These are phyloP conservation scores for Phymatocera aterrima DNA, from an alignment of 2,888 invertebrate species.

Conservation along the genomic window DNA sequence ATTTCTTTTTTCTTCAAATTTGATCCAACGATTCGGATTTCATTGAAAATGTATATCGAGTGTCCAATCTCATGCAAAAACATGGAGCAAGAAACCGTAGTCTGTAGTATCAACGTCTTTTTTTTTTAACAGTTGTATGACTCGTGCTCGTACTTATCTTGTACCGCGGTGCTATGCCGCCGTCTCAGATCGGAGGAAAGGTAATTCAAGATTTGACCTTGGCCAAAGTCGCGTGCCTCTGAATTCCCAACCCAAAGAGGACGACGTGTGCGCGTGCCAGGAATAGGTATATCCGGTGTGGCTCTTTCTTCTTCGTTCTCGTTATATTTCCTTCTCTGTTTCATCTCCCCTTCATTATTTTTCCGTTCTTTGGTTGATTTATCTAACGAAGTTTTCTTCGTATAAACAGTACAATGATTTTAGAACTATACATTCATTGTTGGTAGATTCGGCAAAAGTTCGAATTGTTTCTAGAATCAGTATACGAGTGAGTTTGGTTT, in stretches of 20 bases:
- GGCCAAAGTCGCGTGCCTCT: conserved; percentile 22
- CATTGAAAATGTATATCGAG: too few species aligned
- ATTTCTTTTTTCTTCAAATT: too few species aligned
- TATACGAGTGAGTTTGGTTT: too few species aligned
- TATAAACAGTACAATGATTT: background rate
- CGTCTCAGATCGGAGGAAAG: background rate
- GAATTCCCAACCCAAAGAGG: background rate
- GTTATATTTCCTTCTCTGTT: background rate
- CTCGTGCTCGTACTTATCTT: too few species aligned
- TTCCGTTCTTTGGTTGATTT: background rate
- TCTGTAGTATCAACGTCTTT: background rate
- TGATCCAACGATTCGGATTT: too few species aligned
- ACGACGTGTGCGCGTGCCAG: conserved; percentile 6
- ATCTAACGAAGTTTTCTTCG: background rate
- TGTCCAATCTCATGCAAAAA: too few species aligned
- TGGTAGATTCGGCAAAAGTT: too few species aligned
- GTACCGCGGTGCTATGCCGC: background rate
- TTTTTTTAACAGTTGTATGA: background rate
- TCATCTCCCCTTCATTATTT: background rate
- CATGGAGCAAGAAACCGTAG: too few species aligned
- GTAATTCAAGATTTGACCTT: conserved; percentile 19
- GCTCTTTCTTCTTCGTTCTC: background rate
- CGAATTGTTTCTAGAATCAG: too few species aligned
- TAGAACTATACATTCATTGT: too few species aligned
- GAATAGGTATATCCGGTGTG: background rate